Conservation (phyloP, 2,888 invertebrate genomes). For the Drosophila longiperda region DNA sequence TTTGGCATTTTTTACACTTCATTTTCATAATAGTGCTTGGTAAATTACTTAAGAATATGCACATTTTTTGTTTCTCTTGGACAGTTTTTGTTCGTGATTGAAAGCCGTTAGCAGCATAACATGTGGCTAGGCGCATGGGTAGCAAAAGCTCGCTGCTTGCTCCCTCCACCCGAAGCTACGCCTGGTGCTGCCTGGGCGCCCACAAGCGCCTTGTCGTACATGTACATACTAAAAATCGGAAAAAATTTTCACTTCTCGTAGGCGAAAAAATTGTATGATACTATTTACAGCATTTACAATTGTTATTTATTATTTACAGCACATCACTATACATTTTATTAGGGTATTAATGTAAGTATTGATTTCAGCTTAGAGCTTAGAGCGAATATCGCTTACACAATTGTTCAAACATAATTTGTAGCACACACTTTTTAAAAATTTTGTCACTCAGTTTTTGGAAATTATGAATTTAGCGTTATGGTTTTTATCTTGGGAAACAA, state of each 20-base stretch:
- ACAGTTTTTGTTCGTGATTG: constrained; percentile 54
- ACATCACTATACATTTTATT: constrained; percentile 17
- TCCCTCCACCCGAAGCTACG: constrained; percentile 67
- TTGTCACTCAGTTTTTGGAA: constrained; percentile 11
- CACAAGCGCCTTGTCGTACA: constrained; percentile 74
- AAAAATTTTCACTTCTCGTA: constrained; percentile 77
- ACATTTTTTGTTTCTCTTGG: constrained; percentile 42
- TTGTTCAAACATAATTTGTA: constrained; percentile 28
- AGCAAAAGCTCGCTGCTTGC: constrained; percentile 66
- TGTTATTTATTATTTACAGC: constrained; percentile 7
- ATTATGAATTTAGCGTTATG: constrained; percentile 12
- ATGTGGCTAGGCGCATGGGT: constrained; percentile 45
- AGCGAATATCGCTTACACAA: constrained; percentile 65
- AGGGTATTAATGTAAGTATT: constrained; percentile 43
- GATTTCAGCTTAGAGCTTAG: constrained; percentile 45
- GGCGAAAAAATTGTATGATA: constrained; percentile 62
- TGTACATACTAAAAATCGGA: constrained; percentile 84
- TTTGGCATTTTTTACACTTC: constrained; percentile 68
- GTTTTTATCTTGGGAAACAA: constrained; percentile 11
- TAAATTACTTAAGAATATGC: constrained; percentile 50
- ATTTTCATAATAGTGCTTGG: constrained; percentile 57
- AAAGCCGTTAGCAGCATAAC: constrained; percentile 50
- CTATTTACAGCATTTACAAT: constrained; percentile 11
- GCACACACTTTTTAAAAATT: constrained; percentile 17
- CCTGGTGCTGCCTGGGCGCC: constrained; percentile 50